Percentiles rank a stretch among this genome's conserved stretches.
Evolutionary conservation across 2,113 vertebrate species (phyloP).

Genomic region (Candoia aspera): DNA sequence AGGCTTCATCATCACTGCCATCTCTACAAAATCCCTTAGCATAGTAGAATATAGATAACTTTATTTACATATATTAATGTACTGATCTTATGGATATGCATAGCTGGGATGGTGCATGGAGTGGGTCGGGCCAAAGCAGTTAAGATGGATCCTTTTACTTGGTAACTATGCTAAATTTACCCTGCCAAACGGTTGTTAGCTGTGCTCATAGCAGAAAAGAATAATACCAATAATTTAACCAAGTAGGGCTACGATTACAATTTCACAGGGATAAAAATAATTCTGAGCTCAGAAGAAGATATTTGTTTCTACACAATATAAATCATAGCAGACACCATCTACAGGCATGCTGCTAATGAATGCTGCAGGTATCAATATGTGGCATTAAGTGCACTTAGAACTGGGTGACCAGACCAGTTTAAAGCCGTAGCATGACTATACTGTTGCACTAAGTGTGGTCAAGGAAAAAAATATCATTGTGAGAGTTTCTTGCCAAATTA

Average conservation of each 20-base stretch:
- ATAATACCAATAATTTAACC: background rate
- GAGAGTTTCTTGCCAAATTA: slow-evolving; percentile 69
- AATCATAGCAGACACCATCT: background rate
- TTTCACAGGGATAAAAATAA: background rate
- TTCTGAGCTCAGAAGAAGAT: background rate
- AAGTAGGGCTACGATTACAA: background rate
- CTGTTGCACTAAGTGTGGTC: background rate
- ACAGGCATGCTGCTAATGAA: background rate
- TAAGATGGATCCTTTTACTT: background rate
- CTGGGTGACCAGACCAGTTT: background rate
- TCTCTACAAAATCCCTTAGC: slow-evolving; percentile 30
- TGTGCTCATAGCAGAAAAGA: background rate
- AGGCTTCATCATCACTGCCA: slow-evolving; percentile 18
- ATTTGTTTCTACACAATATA: background rate
- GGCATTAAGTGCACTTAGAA: background rate
- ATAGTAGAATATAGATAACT: slow-evolving; percentile 28
- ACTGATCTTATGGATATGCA: slow-evolving; percentile 19
- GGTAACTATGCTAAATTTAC: slow-evolving; percentile 6
- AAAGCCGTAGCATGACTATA: background rate
- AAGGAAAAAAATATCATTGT: slow-evolving; percentile 68
- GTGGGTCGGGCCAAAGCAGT: slow-evolving; percentile 1
- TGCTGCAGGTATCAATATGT: background rate
- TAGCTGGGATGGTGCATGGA: background rate
- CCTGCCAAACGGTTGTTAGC: background rate
- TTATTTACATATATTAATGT: slow-evolving; percentile 25